phyloP scores from a whole-genome alignment of 1,140 invertebrate species.

The Calephelis nemesis region DNA sequence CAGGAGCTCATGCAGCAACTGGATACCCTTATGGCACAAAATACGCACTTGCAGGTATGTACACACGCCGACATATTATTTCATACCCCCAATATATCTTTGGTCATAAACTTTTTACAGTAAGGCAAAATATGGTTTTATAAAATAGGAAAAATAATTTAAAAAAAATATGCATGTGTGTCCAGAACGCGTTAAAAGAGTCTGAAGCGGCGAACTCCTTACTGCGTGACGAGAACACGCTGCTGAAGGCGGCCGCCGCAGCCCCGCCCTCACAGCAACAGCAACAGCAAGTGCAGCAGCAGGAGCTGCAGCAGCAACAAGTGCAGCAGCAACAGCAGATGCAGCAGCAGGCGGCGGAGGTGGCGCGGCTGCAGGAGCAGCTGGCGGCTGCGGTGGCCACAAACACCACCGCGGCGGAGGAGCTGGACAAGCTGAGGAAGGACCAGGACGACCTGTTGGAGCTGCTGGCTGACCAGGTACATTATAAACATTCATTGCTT shows the following conservation, averaged over 20 bases:
- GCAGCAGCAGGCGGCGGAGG: conserved; percentile 31
- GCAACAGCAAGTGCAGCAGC: conserved; percentile 26
- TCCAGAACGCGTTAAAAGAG: conserved; percentile 85
- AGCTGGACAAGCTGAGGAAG: conserved; percentile 87
- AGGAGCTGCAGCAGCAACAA: conserved; percentile 38
- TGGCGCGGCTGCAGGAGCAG: conserved; percentile 33
- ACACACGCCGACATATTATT: neutral
- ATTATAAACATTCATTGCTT: neutral
- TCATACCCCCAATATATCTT: neutral
- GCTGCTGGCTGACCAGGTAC: conserved; percentile 87
- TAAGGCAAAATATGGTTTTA: too few species aligned
- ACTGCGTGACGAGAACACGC: conserved; percentile 92
- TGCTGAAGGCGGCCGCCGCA: conserved; percentile 86
- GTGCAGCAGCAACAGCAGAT: conserved; percentile 29
- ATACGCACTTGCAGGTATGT: conserved; percentile 76
- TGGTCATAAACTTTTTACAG: too few species aligned
- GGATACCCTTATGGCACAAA: conserved; percentile 79
- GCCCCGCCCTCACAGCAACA: neutral
- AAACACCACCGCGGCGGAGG: conserved; percentile 36
- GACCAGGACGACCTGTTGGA: conserved; percentile 95
- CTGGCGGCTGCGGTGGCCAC: conserved; percentile 35
- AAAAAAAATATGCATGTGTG: neutral
- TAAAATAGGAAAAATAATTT: too few species aligned
- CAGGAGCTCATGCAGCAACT: conserved; percentile 81
- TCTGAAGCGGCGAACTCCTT: conserved; percentile 86